Conservation (phyloP, 2,113 vertebrate species). For the Petaurus breviceps region DNA sequence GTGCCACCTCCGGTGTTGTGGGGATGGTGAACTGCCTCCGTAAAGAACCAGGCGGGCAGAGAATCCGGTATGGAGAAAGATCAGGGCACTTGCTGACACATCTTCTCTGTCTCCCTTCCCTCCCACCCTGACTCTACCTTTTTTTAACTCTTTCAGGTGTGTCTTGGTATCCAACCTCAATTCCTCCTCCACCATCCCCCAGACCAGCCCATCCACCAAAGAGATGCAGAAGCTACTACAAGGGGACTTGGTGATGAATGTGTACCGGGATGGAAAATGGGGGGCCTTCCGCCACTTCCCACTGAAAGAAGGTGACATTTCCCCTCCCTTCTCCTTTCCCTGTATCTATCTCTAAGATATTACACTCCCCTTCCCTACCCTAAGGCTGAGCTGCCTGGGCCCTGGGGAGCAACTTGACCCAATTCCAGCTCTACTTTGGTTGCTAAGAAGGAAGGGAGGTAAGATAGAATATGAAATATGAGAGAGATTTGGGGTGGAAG, state of each 20-base stretch:
- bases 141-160: slow-evolving; percentile 84
- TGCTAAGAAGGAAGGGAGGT: neutral
- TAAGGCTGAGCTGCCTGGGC: neutral
- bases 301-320: slow-evolving; percentile 85
- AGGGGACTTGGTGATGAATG: slow-evolving; percentile 91
- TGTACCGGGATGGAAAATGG: slow-evolving; percentile 93
- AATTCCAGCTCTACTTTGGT: neutral
- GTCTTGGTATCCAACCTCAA: slow-evolving; percentile 91
- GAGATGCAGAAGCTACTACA: slow-evolving; percentile 86
- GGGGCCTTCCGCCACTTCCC: slow-evolving; percentile 93
- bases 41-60: slow-evolving; percentile 90
- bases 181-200: slow-evolving; percentile 80
- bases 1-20: slow-evolving; percentile 89
- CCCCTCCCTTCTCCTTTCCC: fast-evolving
- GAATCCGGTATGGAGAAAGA: slow-evolving; percentile 87
- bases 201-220: slow-evolving; percentile 72
- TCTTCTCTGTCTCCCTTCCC: neutral
- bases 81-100: neutral
- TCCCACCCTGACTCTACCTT: neutral
- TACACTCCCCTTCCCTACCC: neutral
- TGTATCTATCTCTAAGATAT: neutral
- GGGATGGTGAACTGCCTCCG: slow-evolving; percentile 97
- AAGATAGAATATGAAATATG: neutral
- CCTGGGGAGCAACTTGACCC: neutral
- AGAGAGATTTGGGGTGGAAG: neutral